phyloP scores from a whole-genome alignment of 2,113 vertebrate species.

The Alexandromys fortis region DNA sequence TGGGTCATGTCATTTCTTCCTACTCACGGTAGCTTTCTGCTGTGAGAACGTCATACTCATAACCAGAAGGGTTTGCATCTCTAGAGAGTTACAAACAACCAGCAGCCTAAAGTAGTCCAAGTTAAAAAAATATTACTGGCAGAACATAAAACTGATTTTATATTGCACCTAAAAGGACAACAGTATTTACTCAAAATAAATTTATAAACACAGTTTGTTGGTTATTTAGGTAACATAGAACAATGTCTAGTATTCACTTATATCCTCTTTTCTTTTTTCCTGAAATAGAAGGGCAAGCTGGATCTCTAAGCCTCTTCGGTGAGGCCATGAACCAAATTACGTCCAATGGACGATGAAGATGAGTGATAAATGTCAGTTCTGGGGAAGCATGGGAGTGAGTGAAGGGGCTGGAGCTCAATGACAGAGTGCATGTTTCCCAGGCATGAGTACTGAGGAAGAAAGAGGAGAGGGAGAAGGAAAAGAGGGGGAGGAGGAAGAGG shows the following conservation, averaged over 20 bases:
- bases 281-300: background rate
- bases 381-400: background rate
- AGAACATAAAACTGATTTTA: conserved; percentile 24
- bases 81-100: background rate
- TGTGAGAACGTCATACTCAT: background rate
- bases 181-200: conserved; percentile 26
- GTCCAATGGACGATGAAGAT: background rate
- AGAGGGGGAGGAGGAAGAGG: too few relatives aligned
- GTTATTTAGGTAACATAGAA: background rate
- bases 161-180: conserved; percentile 30
- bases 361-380: background rate
- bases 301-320: background rate
- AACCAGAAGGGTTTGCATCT: background rate
- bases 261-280: background rate
- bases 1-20: background rate
- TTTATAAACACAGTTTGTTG: background rate
- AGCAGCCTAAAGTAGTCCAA: background rate
- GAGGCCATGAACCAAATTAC: background rate
- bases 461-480: too few relatives aligned
- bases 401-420: background rate
- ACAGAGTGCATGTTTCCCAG: too few relatives aligned
- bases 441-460: background rate
- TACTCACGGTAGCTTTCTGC: background rate
- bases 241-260: background rate
- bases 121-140: conserved; percentile 8